phyloP scores from a whole-genome alignment of 2,113 vertebrate species.

The Ancistrus triradiatus region DNA sequence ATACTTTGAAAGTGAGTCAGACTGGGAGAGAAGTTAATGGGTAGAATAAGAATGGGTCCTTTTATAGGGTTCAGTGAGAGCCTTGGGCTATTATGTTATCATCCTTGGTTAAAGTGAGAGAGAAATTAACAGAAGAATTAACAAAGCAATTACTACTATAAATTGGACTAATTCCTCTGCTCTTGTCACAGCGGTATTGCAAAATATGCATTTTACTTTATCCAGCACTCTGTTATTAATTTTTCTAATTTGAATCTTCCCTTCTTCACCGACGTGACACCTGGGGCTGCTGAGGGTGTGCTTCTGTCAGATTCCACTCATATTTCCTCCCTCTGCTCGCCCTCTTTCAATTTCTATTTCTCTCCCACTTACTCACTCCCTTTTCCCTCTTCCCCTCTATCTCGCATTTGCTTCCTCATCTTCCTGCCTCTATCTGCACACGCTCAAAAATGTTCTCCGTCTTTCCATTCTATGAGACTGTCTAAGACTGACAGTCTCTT shows the following conservation, averaged over 20 bases:
- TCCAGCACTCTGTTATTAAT: slow-evolving; percentile 65
- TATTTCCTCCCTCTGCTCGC: slow-evolving; percentile 52
- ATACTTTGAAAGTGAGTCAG: neutral
- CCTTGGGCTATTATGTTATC: slow-evolving; percentile 67
- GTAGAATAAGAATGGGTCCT: slow-evolving; percentile 16
- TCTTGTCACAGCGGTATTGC: slow-evolving; percentile 72
- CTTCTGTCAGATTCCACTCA: slow-evolving; percentile 58
- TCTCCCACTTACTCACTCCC: slow-evolving; percentile 29
- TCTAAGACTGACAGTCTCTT: too few relatives aligned
- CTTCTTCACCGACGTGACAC: slow-evolving; percentile 72
- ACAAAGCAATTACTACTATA: slow-evolving; percentile 76
- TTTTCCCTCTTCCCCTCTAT: slow-evolving; percentile 17
- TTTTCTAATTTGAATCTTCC: slow-evolving; percentile 61
- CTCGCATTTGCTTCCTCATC: slow-evolving; percentile 8
- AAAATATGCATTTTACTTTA: slow-evolving; percentile 55
- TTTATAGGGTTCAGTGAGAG: slow-evolving; percentile 63
- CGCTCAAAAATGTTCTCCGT: too few relatives aligned
- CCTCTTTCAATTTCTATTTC: slow-evolving; percentile 34
- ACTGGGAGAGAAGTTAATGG: neutral
- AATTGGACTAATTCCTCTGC: slow-evolving; percentile 74
- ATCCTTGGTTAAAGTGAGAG: slow-evolving; percentile 60
- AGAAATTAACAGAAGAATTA: slow-evolving; percentile 77
- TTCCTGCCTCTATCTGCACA: neutral
- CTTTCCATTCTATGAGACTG: too few relatives aligned
- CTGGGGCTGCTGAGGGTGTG: slow-evolving; percentile 58